Conservation (phyloP, 1,140 invertebrate species). For the Pomacea maculata region DNA sequence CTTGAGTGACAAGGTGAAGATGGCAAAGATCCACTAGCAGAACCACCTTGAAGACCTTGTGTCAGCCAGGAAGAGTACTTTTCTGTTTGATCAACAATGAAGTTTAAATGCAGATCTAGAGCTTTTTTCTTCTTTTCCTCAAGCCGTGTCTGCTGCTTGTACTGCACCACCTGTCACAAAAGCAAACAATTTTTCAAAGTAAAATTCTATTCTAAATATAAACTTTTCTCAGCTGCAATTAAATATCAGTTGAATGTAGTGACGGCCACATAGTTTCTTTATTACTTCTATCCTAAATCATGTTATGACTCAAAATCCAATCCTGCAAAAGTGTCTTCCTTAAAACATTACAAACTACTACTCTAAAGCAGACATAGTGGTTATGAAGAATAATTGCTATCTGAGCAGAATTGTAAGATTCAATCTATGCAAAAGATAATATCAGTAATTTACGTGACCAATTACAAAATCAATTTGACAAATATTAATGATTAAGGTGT, state of each 20-base stretch:
- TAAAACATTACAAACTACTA: no score
- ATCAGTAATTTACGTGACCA: neutral
- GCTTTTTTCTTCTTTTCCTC: conserved; percentile 96
- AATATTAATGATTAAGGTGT: no score
- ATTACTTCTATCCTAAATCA: no score
- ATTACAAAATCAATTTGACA: no score
- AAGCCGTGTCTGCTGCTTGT: conserved; percentile 89
- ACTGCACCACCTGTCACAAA: conserved; percentile 82
- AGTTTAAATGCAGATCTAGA: conserved; percentile 95
- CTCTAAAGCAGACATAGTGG: no score
- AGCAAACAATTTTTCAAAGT: neutral
- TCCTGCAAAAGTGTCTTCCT: no score
- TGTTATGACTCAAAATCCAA: no score
- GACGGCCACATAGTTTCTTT: no score
- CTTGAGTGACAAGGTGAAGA: conserved; percentile 44
- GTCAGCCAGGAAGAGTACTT: conserved; percentile 82
- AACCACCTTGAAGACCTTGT: conserved; percentile 58
- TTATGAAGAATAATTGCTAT: conserved; percentile 4
- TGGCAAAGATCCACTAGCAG: conserved; percentile 32
- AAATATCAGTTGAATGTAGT: no score
- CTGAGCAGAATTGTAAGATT: conserved; percentile 16
- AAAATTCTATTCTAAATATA: no score
- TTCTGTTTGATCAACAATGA: conserved; percentile 98
- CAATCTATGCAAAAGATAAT: neutral
- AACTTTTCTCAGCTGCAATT: no score